phyloP scores from a whole-genome alignment of 2,113 vertebrate species.

The Mormyrus iriodes region DNA sequence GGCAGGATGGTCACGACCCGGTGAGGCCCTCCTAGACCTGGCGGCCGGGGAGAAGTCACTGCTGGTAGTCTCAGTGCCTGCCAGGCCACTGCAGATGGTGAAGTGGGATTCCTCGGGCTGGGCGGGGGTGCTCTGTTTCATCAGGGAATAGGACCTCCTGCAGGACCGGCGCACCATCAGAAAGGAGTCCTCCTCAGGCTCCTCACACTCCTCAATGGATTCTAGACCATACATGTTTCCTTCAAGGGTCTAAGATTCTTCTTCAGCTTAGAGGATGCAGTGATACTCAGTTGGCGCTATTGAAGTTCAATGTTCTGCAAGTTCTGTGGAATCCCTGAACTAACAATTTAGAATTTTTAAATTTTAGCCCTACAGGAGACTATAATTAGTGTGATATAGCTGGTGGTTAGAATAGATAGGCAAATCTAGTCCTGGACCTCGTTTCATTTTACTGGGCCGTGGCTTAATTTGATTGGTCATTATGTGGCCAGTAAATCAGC shows the following conservation, averaged over 20 bases:
- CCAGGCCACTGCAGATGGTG: background rate
- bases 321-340: background rate
- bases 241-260: background rate
- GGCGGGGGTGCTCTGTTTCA: constrained; percentile 19
- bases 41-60: background rate
- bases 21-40: background rate
- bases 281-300: background rate
- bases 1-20: too few species aligned
- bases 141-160: background rate
- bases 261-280: background rate
- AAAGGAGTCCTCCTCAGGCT: background rate
- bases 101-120: background rate
- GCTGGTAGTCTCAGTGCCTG: background rate
- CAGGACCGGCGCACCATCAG: background rate
- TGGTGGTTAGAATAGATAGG: background rate
- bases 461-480: background rate
- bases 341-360: background rate
- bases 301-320: background rate
- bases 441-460: background rate
- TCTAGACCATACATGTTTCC: constrained; percentile 4
- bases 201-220: constrained; percentile 16
- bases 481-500: background rate
- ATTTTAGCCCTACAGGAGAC: background rate
- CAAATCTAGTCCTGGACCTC: background rate
- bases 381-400: background rate